Evolutionary conservation across 1,140 invertebrate genomes (phyloP).

Genomic region (Cryptotermes secundus): DNA sequence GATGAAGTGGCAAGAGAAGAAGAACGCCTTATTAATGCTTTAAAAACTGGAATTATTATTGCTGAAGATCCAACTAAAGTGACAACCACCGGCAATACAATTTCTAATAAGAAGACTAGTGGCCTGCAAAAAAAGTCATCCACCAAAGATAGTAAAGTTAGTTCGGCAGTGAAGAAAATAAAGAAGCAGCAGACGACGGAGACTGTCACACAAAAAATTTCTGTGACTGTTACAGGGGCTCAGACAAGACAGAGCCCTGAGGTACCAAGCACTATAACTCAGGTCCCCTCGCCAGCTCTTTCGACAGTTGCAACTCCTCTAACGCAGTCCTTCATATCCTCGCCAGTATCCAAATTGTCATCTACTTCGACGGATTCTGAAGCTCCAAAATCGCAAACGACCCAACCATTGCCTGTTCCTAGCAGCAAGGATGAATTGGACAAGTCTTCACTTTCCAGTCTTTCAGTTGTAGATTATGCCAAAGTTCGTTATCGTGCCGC

Average conservation of each 20-base stretch:
- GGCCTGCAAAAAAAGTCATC: not conserved
- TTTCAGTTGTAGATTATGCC: conserved; percentile 63
- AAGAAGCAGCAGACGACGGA: not conserved
- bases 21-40: conserved; percentile 72
- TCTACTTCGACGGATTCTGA: conserved; percentile 35
- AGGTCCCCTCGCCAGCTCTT: not conserved
- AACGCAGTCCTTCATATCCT: not conserved
- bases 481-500: conserved; percentile 64
- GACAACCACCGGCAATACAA: not conserved
- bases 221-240: not conserved
- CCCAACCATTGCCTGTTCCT: conserved; percentile 40
- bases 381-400: conserved; percentile 33
- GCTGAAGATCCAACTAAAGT: conserved; percentile 51
- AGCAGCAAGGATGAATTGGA: conserved; percentile 39
- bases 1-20: conserved; percentile 75
- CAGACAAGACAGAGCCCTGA: not conserved
- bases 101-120: not conserved
- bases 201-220: not conserved
- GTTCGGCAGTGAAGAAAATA: not conserved
- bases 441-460: conserved; percentile 39
- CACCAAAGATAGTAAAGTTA: not conserved
- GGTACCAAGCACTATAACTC: not conserved
- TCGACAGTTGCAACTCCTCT: not conserved
- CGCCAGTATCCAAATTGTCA: not conserved
- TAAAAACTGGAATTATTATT: conserved; percentile 72